Evolutionary conservation across 2,113 vertebrate species (phyloP), one percentile per base, ranked within the genome.

Genomic region (Halcyon senegalensis): DNA sequence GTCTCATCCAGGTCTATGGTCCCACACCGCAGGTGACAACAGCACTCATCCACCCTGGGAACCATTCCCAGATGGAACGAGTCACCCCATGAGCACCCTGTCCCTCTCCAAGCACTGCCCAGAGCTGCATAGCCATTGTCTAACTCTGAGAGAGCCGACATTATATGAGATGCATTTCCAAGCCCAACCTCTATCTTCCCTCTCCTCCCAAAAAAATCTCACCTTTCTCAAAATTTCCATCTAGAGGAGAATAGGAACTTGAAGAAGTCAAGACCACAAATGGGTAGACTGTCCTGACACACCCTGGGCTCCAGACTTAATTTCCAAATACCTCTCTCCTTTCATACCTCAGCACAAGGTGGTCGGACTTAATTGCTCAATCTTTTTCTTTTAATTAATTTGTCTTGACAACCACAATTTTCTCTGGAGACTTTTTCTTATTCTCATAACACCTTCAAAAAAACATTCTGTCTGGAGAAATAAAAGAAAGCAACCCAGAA

Each of bases 71-170:
- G 35, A 86, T n/a, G 21, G 68, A 86, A 60, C 33, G 5, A 64
- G 11, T 58, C 24, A 31, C 24, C 24, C 35, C 21, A 43, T 81
- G 53, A 83, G 64, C 11, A 15, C 15, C 43, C 50, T 43, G 39
- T 55, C 30, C 60, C 20, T 74, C 72, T 50, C 58, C 48, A 59
- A 23, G 41, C 21, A 39, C 27, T 64, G 58, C 43, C 78, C 64
- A 50, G 59, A 84, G 16, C 5, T 2, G 2, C 41, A 66, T 9
- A n/a, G 18, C 27, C 0, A 0, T n/a, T 51, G 24, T 67, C 50
- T 73, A 59, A 62, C 48, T 72, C 30, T 35, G 23, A 39, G 14
- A 74, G 31, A 55, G 24, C 6, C 62, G 67, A 83, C 5, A 1
- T 50, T 41, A 50, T 2, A 12, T 33, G 50, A 81, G 50, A 19